Evolutionary conservation across 2,113 vertebrate species (phyloP).

Genomic region (Microtus ochrogaster): DNA sequence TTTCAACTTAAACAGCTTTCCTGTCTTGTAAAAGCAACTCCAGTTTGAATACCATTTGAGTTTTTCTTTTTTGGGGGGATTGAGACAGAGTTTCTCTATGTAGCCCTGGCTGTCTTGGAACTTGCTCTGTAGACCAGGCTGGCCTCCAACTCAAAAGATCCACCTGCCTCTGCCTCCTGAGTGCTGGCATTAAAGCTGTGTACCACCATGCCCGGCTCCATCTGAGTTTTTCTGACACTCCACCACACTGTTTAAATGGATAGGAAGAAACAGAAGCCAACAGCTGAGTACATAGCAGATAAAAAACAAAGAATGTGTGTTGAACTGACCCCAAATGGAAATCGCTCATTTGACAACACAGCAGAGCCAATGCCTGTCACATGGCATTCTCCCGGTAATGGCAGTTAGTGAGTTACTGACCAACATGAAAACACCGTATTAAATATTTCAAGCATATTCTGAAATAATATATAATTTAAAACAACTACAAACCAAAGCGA

Average conservation of each 20-base stretch:
- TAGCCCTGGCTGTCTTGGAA: background rate
- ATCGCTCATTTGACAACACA: constrained; percentile 14
- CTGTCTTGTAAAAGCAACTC: constrained; percentile 7
- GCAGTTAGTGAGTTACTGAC: constrained; percentile 10
- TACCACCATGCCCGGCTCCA: background rate
- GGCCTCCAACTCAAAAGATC: background rate
- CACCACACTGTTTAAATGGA: constrained; percentile 18
- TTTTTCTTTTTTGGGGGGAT: background rate
- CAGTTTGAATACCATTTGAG: background rate
- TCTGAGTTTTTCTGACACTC: constrained; percentile 35
- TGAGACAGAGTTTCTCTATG: background rate
- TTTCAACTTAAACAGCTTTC: background rate
- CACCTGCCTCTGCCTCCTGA: background rate
- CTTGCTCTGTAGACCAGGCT: background rate
- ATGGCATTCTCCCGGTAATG: constrained; percentile 5
- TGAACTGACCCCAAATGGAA: constrained; percentile 36
- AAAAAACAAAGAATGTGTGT: constrained; percentile 39
- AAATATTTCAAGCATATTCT: constrained; percentile 76
- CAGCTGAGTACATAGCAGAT: constrained; percentile 21
- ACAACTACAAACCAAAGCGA: constrained; percentile 60
- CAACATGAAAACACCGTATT: constrained; percentile 66
- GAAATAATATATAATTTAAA: constrained; percentile 71
- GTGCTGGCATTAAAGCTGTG: background rate
- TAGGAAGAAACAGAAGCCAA: constrained; percentile 31
- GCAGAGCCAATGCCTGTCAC: background rate